Conservation (phyloP, 1,140 invertebrate species). For the Sesamia nonagrioides region DNA sequence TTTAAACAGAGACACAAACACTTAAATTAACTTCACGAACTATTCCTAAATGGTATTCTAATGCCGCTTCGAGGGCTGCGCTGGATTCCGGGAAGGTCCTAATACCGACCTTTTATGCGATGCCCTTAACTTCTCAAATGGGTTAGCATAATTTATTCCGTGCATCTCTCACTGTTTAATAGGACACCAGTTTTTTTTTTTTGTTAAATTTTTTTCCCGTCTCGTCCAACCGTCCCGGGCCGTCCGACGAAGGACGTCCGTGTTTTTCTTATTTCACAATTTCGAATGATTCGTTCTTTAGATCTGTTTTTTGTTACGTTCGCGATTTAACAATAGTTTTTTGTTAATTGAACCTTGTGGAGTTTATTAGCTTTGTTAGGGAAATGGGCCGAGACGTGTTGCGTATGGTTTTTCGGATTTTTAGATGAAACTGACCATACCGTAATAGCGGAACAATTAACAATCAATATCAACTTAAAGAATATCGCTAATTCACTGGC, state of each 20-base stretch:
- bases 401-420: slow-evolving; percentile 7
- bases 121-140: slow-evolving; percentile 69
- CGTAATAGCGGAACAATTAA: background rate
- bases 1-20: background rate
- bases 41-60: slow-evolving; percentile 38
- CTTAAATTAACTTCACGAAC: slow-evolving; percentile 40
- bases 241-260: slow-evolving; percentile 12
- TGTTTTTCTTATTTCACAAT: slow-evolving; percentile 38
- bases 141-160: slow-evolving; percentile 80
- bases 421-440: background rate
- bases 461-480: too few relatives aligned
- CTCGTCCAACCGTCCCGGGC: slow-evolving; percentile 8
- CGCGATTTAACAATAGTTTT: slow-evolving; percentile 28
- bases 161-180: slow-evolving; percentile 73
- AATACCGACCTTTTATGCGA: slow-evolving; percentile 26
- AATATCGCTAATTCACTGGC: too few relatives aligned
- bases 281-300: slow-evolving; percentile 40
- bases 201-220: slow-evolving; percentile 4
- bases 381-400: slow-evolving; percentile 6
- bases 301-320: slow-evolving; percentile 21
- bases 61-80: slow-evolving; percentile 18
- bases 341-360: slow-evolving; percentile 34
- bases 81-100: slow-evolving; percentile 33
- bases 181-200: slow-evolving; percentile 62
- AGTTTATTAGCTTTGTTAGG: slow-evolving; percentile 37